Evolutionary conservation across 2,888 invertebrate species (phyloP).

Genomic region (Drosophila prostipennis): DNA sequence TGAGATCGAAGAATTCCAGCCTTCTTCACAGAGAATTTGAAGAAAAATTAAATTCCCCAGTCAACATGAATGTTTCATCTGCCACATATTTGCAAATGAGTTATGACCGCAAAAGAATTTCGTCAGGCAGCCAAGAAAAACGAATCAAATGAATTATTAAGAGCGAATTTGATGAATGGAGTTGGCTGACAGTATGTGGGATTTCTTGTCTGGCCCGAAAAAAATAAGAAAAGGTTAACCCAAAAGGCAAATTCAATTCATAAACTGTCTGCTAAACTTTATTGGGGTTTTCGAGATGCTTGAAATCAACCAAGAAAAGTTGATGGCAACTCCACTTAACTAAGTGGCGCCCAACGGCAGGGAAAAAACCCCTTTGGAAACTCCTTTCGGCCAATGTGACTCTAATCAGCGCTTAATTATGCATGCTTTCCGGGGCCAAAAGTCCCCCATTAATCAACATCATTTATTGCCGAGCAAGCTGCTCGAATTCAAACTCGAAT

Average conservation of each 20-base stretch:
- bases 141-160: slow-evolving; percentile 35
- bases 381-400: slow-evolving; percentile 15
- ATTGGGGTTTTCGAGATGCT: not conserved
- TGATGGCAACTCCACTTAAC: slow-evolving; percentile 19
- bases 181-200: slow-evolving; percentile 15
- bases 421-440: slow-evolving; percentile 45
- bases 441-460: slow-evolving; percentile 61
- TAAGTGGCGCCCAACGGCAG: not conserved
- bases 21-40: slow-evolving; percentile 31
- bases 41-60: slow-evolving; percentile 43
- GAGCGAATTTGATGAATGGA: slow-evolving; percentile 32
- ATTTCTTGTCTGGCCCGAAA: not conserved
- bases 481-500: slow-evolving; percentile 51
- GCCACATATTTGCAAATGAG: slow-evolving; percentile 43
- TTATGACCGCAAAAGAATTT: slow-evolving; percentile 43
- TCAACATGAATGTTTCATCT: slow-evolving; percentile 36
- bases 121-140: slow-evolving; percentile 7
- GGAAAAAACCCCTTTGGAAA: not conserved
- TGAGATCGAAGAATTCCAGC: slow-evolving; percentile 45
- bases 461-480: slow-evolving; percentile 51
- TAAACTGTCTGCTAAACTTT: slow-evolving; percentile 6
- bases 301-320: slow-evolving; percentile 19
- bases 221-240: slow-evolving; percentile 5
- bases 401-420: slow-evolving; percentile 57
- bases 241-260: slow-evolving; percentile 1